Base-by-base conservation (phyloP, 2,797 vertebrate genomes). In the Erithacus rubecula region DNA sequence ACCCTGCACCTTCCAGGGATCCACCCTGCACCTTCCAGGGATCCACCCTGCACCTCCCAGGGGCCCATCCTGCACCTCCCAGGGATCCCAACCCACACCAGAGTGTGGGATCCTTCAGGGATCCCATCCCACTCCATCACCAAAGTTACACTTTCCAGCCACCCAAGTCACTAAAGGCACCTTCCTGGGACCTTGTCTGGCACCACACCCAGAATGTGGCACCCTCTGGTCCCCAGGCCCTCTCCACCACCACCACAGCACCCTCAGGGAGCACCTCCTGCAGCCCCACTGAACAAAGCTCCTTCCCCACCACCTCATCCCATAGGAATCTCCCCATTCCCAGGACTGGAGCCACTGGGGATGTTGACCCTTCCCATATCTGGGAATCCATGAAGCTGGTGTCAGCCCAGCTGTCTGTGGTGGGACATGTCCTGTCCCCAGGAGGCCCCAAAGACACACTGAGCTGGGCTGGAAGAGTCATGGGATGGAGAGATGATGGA, bases 361-460 rank as follows among this genome's bases (percentile, higher is more conserved):
- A 27, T 4, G 34, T 3, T 23, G 26, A 9, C 24, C 26, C 15
- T 41, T 21, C 70, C 64, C 23, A 29, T 18, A 52, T 16, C 12
- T 36, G 37, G 41, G 56, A 41, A 13, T 2, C 21, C 44, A 0
- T 0, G 9, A 0, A 2, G 8, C 17, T 0, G 3, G 6, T 43
- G 29, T 16, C 37, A 30, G 75, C 15, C 47, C 59, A 6, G 49
- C 49, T 26, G 39, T 21, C 15, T 26, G 24, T 6, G 0, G 12
- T 21, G 49, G 69, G 37, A 76, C 15, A 4, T 2, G 34, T 10
- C 32, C 49, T 22, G 24, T 1, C 27, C 34, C 23, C 20, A 8
- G 43, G 11, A 32, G 53, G 36, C 4, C 18, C 34, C 26, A 5
- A 32, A 8, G 4, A 7, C 0, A 0, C 44, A 26, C 56, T 49